A percentile compares a stretch with the other conserved stretches of the same genome.
phyloP scores from a whole-genome alignment of 1,140 invertebrate genomes.

The Coelopa frigida region DNA sequence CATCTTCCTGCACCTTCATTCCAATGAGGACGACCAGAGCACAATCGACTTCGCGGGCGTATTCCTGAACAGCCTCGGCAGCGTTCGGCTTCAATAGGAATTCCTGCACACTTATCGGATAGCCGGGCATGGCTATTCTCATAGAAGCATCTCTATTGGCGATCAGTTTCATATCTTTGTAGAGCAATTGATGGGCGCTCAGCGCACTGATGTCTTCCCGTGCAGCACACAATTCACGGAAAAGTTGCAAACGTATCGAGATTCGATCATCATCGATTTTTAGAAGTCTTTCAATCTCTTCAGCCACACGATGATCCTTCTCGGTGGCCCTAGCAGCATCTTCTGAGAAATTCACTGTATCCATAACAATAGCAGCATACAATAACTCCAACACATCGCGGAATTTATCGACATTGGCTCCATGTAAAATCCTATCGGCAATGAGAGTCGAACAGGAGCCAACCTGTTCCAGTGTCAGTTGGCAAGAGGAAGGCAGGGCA shows the following conservation, averaged over 20 bases:
- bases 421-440: conserved; percentile 30
- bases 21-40: conserved; percentile 49
- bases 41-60: conserved; percentile 43
- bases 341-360: conserved; percentile 61
- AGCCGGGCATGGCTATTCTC: conserved; percentile 52
- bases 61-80: conserved; percentile 44
- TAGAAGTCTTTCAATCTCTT: conserved; percentile 43
- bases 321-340: conserved; percentile 54
- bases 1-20: conserved; percentile 42
- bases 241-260: conserved; percentile 39
- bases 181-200: conserved; percentile 51
- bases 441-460: conserved; percentile 68
- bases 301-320: conserved; percentile 51
- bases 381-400: conserved; percentile 33
- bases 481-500: conserved; percentile 40
- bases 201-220: conserved; percentile 53
- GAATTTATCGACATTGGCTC: conserved; percentile 14
- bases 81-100: conserved; percentile 47
- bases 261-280: conserved; percentile 15
- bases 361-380: conserved; percentile 62
- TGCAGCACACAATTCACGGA: conserved; percentile 50
- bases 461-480: conserved; percentile 51
- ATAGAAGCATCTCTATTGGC: conserved; percentile 21
- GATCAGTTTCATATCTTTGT: conserved; percentile 59
- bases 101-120: conserved; percentile 51